Evolutionary conservation across 2,797 vertebrate genomes (phyloP).

Genomic region (Novumbra hubbsi): DNA sequence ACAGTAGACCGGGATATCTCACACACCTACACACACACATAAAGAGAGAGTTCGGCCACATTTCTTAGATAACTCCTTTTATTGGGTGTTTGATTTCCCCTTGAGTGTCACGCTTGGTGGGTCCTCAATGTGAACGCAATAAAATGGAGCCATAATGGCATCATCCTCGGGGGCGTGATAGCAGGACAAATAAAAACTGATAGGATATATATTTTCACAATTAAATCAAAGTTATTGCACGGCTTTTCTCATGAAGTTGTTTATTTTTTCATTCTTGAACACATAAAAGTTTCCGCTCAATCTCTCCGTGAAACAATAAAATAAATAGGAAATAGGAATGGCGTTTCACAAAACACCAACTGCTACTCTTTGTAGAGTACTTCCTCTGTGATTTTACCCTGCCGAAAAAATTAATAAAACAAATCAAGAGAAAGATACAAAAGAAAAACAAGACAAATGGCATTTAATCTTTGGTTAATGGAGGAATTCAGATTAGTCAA

Average conservation of each 20-base stretch:
- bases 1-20: too few species aligned
- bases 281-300: constrained; percentile 60
- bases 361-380: constrained; percentile 56
- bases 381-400: constrained; percentile 42
- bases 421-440: constrained; percentile 66
- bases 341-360: constrained; percentile 71
- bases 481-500: constrained; percentile 48
- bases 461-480: constrained; percentile 54
- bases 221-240: constrained; percentile 75
- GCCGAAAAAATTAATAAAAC: constrained; percentile 42
- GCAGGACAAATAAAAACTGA: constrained; percentile 54
- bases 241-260: constrained; percentile 69
- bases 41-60: too few species aligned
- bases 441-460: constrained; percentile 63
- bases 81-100: background rate
- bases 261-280: constrained; percentile 65
- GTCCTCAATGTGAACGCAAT: constrained; percentile 46
- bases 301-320: constrained; percentile 48
- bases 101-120: constrained; percentile 5
- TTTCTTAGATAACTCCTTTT: background rate
- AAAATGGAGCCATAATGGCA: constrained; percentile 61
- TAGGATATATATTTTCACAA: constrained; percentile 66
- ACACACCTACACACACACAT: background rate
- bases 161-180: constrained; percentile 54
- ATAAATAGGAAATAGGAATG: constrained; percentile 72